Evolutionary conservation across 2,888 invertebrate genomes (phyloP).

Genomic region (Dastarcus helophoroides): DNA sequence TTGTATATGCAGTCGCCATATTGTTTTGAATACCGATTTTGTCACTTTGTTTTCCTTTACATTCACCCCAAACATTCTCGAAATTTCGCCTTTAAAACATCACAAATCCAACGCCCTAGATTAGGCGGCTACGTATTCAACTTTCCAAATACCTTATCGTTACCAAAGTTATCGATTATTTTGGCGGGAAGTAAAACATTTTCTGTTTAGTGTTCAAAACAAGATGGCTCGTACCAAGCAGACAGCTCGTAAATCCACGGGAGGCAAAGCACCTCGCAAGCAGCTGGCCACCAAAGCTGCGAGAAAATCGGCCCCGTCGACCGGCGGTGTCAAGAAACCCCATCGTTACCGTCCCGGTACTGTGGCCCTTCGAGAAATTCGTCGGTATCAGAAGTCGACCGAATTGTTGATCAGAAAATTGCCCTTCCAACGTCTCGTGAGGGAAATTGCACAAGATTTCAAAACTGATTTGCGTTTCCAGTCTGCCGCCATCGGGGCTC

Average conservation of each 20-base stretch:
- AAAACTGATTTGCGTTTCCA: slow-evolving; percentile 86
- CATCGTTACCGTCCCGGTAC: slow-evolving; percentile 15
- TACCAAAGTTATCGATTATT: no score
- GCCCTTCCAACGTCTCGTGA: slow-evolving; percentile 83
- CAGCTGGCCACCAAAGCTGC: slow-evolving; percentile 39
- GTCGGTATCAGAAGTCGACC: slow-evolving; percentile 52
- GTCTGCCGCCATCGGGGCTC: slow-evolving; percentile 33
- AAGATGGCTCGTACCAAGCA: slow-evolving; percentile 8
- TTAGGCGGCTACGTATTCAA: no score
- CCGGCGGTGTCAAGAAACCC: slow-evolving; percentile 8
- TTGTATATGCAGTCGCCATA: no score
- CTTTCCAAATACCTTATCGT: no score
- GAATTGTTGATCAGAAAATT: slow-evolving; percentile 54
- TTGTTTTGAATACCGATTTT: no score
- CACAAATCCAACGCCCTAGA: no score
- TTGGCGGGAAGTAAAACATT: no score
- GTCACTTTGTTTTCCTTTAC: no score
- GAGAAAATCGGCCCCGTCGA: slow-evolving; percentile 6
- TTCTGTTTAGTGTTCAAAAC: no score
- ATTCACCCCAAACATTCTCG: no score
- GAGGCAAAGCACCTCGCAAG: slow-evolving; percentile 49
- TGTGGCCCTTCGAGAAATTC: slow-evolving; percentile 28
- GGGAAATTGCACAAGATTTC: slow-evolving; percentile 90
- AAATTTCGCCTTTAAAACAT: no score
- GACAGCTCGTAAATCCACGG: slow-evolving; percentile 6